Evolutionary conservation across 2,113 vertebrate species (phyloP), one percentile per base, ranked within the genome.

Genomic region (Zosterops pallidus): DNA sequence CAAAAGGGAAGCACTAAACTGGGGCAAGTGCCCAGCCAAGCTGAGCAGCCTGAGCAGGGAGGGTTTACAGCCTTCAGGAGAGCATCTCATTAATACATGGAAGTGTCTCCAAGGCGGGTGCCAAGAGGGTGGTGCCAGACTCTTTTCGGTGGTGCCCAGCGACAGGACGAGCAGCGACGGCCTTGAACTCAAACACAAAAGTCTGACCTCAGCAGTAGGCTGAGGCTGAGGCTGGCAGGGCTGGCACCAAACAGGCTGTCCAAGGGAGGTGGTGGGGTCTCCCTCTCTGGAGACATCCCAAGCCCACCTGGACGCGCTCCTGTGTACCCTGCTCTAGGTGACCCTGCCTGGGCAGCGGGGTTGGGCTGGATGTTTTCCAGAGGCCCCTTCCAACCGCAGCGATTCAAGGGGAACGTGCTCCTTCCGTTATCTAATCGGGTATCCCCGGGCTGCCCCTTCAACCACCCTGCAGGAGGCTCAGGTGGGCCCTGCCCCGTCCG

Each of bases 21-120:
- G 23, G 11, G 44, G 7, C 20, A 23, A 37, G 2, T 22, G 42
- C 7, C 41, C 56, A 14, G 28, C 29, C 46, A 9, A 18, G n/a
- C 1, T 11, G 55, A 76, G 44, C 68, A 17, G 3, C 29, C 39
- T 6, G 53, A 55, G 68, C 37, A 33, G 12, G 14, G n/a, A 42
- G 59, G 46, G 24, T 42, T 39, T 84, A 19, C 56, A 46, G 70
- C 9, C 53, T 52, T 25, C 52, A 22, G 20, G 60, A 39, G 44
- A 5, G 10, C 10, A 14, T 25, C 24, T 17, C 63, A 26, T 35
- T 25, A 26, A 26, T 9, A 4, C 17, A 4, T 3, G 0, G 1
- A 14, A 52, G 3, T 7, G 19, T 26, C n/a, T 9, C 55, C 7
- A 47, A 41, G 62, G 37, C 9, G 4, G n/a, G 9, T 20, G 77